These are phyloP conservation scores for Buphagus erythrorhynchus DNA, from an alignment of 2,797 vertebrate species.

Conservation along the genomic window DNA sequence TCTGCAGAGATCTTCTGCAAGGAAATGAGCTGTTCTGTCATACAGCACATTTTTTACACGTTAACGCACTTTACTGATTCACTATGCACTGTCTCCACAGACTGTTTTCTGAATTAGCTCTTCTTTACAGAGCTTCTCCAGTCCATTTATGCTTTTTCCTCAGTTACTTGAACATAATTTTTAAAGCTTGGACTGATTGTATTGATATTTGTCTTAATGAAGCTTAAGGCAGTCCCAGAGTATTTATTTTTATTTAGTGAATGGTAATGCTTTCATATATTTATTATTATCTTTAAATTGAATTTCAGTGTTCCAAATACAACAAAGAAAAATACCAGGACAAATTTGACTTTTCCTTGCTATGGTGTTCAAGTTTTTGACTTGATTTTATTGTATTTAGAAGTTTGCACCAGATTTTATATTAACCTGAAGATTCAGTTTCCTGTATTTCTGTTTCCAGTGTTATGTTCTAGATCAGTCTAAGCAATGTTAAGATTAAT, in stretches of 20 bases:
- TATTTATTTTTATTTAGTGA: not conserved
- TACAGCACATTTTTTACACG: not conserved
- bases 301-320: not conserved
- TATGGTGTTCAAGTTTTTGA: not conserved
- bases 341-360: not conserved
- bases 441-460: not conserved
- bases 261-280: fast-evolving
- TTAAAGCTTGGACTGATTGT: not conserved
- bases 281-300: not conserved
- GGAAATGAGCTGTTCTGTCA: not conserved
- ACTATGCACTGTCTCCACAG: not conserved
- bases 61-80: not conserved
- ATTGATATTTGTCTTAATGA: not conserved
- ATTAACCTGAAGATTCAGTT: not conserved
- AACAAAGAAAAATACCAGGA: not conserved
- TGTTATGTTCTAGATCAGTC: not conserved
- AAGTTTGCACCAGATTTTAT: not conserved
- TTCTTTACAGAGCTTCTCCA: not conserved
- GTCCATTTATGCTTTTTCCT: not conserved
- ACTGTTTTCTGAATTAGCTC: not conserved
- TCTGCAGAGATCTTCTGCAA: not conserved
- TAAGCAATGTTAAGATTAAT: not conserved
- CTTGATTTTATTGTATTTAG: not conserved
- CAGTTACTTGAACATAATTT: not conserved
- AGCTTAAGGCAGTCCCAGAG: not conserved